Evolutionary conservation across 2,797 vertebrate genomes (phyloP).

Genomic region (Phoeniculus purpureus): DNA sequence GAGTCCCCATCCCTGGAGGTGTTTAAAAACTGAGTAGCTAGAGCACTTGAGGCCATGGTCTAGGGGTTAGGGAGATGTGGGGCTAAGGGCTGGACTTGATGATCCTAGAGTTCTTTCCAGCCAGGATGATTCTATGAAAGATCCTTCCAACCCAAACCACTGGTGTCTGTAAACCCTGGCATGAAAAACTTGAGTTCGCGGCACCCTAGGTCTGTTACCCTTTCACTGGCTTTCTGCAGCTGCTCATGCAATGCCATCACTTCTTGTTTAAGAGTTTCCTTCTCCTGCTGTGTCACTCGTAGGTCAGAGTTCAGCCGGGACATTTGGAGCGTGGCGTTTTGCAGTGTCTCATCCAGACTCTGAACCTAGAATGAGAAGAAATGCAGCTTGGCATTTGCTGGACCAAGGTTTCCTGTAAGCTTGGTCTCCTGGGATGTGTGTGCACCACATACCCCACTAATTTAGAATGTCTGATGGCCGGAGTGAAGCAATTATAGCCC

Average conservation of each 20-base stretch:
- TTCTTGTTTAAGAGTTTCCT: constrained; percentile 87
- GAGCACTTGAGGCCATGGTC: no score
- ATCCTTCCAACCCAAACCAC: neutral
- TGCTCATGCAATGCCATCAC: constrained; percentile 83
- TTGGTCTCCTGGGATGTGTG: neutral
- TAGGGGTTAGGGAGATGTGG: no score
- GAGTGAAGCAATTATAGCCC: accelerated
- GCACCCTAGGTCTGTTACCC: constrained; percentile 72
- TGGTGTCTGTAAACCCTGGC: neutral
- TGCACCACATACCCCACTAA: accelerated
- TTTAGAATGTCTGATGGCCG: neutral
- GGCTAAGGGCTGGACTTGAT: neutral
- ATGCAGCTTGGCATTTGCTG: neutral
- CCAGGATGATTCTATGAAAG: neutral
- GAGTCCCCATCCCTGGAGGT: no score
- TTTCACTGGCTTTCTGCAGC: constrained; percentile 83
- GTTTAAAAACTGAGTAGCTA: no score
- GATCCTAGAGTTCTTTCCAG: neutral
- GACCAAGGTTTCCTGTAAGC: neutral
- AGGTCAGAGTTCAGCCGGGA: constrained; percentile 84
- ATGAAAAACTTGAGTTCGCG: accelerated
- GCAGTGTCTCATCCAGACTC: constrained; percentile 80
- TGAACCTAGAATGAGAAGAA: constrained; percentile 76
- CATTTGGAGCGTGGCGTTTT: constrained; percentile 82
- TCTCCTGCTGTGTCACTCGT: constrained; percentile 83